Percentiles rank a stretch among this genome's conserved stretches.
Conservation (phyloP, 35 echinoderm and acorn worm genomes). For the Strongylocentrotus purpuratus region DNA sequence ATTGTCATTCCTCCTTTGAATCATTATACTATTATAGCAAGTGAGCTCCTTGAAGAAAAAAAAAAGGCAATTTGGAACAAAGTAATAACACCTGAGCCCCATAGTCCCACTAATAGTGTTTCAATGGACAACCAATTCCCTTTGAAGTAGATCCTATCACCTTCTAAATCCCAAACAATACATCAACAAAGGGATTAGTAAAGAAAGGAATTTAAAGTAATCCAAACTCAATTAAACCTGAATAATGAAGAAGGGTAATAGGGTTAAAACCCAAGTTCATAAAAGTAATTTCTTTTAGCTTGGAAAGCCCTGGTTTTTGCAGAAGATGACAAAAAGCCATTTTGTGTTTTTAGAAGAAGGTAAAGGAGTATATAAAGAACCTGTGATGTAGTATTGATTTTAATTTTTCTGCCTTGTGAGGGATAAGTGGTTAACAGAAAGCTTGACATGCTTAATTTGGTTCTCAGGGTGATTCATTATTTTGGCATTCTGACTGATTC, state of each 20-base stretch:
- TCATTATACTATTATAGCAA: neutral
- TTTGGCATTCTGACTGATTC: no score
- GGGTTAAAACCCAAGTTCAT: neutral
- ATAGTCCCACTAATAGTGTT: constrained; percentile 32
- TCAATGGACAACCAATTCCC: neutral
- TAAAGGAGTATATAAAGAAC: neutral
- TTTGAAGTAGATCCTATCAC: neutral
- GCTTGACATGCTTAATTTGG: neutral
- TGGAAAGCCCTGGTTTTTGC: neutral
- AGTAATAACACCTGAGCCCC: neutral
- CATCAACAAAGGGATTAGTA: neutral
- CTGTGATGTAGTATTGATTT: neutral
- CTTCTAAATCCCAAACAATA: neutral
- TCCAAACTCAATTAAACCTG: neutral
- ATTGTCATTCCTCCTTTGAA: neutral
- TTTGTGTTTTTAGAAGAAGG: neutral
- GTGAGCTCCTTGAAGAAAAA: neutral
- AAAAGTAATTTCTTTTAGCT: neutral
- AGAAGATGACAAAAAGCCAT: neutral
- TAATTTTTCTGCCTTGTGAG: neutral
- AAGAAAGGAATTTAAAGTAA: neutral
- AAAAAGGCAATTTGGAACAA: neutral
- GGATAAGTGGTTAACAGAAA: neutral
- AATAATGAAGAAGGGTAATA: neutral
- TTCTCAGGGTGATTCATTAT: neutral